Base-by-base conservation (phyloP, 1,140 invertebrate genomes). In the Phortica variegata region DNA sequence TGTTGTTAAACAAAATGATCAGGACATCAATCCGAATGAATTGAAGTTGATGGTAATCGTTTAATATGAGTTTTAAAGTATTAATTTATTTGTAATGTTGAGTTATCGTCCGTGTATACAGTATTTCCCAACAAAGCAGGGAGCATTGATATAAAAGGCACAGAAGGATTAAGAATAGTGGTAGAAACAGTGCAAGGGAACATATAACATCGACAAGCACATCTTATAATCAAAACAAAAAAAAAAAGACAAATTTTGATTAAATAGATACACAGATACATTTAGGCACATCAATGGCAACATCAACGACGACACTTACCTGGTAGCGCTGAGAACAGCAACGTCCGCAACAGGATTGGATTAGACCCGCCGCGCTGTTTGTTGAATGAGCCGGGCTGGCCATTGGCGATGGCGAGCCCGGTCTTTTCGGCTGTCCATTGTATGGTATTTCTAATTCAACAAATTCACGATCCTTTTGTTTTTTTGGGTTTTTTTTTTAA, bases 401-500 rank as follows among this genome's bases (percentile, higher is more conserved):
- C 60, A 93, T 81, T 2, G 89, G 89, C 20, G 89, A 90, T 23
- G 89, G 89, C 16, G 89, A 90, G 19, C 85, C 90, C 3, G 91
- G 91, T 68, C 93, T 83, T 78, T 93, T 96, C 33, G 62, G 91
- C 83, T 78, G 92, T 84, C 91, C 93, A 77, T 96, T 97, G 79
- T 84, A 95, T 9, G 93, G 90, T 72, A 92, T 88, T 68, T 97
- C 95, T 83, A 96, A 85, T 79, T 97, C 94, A 48, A 96, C 90
- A 79, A 97, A 97, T 79, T 97, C 93, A 46, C 94, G 88, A 79
- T 97, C 93, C 93, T 96, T 82, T 34, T 44, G 52, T 51, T 42
- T 49, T 36, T 42, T 21, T 37, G n/a, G 19, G 40, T 26, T 46
- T 36, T 43, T 49, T 43, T 8, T 10, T 42, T 40, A 38, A 7